Evolutionary conservation across 2,797 vertebrate species (phyloP), one percentile per base, ranked within the genome.

Genomic region (Darevskia nairensis): DNA sequence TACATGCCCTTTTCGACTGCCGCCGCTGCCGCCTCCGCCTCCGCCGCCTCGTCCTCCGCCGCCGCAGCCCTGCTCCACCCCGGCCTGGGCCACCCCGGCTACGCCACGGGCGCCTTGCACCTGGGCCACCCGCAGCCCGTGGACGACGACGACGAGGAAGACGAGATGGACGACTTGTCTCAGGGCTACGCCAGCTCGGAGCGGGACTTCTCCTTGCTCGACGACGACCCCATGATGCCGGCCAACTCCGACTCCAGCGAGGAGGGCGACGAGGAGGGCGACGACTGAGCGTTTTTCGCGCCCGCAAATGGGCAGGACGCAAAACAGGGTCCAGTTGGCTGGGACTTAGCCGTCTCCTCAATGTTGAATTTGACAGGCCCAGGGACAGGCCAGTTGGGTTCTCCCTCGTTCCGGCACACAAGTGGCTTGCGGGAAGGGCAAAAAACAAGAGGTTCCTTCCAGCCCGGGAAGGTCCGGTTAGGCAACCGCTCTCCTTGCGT

Each of bases 201-300:
- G 94, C 97, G 98, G 92, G 98, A 98, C 95, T 98, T 96, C 89
- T 96, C 98, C 74, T 96, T 98, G 92, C 97, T 99, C 93, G 96
- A 96, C 83, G 98, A 98, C 95, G 98, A 99, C 91, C 98, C 98
- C 90, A 98, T 98, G 97, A 97, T 98, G 95, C 98, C 98, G 93
- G 98, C 98, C 96, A 98, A 98, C 96, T 98, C 98, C 69, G 98
- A 98, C 90, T 98, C 98, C 85, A 98, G 98, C 91, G 98, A 98
- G 68, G 98, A 98, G 82, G 85, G 87, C 6, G 87, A 90, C 0
- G 87, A 88, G 3, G 85, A 86, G 8, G 89, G 84, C 5, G 95
- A 96, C 39, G 94, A 96, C 86, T 96, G 95, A 96, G 90, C 55
- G 15, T 55, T 55, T 21, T 35, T 39, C 10, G 44, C 21, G 72